Conservation (phyloP, 2,797 vertebrate species). For the Pantherophis vulpinus region DNA sequence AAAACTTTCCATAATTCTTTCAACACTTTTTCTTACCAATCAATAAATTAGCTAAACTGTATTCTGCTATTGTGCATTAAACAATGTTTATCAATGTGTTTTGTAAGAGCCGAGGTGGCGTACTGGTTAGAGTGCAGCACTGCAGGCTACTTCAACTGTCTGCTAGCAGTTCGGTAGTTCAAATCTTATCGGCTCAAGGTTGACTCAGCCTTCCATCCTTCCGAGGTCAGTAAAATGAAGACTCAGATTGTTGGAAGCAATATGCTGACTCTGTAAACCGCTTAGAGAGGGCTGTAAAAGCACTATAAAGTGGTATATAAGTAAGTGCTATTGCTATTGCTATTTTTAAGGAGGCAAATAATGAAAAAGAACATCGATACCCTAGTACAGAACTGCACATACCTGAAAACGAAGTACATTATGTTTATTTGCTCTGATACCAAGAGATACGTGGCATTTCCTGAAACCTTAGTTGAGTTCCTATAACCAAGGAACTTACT, state of each 20-base stretch:
- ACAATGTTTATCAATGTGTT: neutral
- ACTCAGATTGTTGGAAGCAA: too few species aligned
- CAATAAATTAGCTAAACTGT: neutral
- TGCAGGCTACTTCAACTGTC: too few species aligned
- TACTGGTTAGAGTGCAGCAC: too few species aligned
- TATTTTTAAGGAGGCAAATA: neutral
- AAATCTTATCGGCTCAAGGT: too few species aligned
- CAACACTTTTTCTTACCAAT: neutral
- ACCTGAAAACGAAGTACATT: neutral
- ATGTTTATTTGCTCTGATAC: conserved; percentile 14
- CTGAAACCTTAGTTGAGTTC: neutral
- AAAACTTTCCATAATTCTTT: neutral
- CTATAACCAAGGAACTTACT: conserved; percentile 4
- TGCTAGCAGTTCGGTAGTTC: too few species aligned
- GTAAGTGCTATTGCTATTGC: too few species aligned
- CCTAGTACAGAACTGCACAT: neutral
- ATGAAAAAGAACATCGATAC: neutral
- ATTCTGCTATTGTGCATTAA: neutral
- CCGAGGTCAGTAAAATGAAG: too few species aligned
- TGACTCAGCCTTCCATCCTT: too few species aligned
- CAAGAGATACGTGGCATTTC: conserved; percentile 25
- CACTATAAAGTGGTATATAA: too few species aligned
- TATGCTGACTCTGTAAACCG: too few species aligned
- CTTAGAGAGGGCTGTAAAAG: too few species aligned
- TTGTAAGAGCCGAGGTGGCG: neutral